Percentiles rank a stretch among this genome's conserved stretches.
These are phyloP conservation scores for Phocoena phocoena DNA, from an alignment of 2,113 vertebrate genomes.

Conservation along the genomic window DNA sequence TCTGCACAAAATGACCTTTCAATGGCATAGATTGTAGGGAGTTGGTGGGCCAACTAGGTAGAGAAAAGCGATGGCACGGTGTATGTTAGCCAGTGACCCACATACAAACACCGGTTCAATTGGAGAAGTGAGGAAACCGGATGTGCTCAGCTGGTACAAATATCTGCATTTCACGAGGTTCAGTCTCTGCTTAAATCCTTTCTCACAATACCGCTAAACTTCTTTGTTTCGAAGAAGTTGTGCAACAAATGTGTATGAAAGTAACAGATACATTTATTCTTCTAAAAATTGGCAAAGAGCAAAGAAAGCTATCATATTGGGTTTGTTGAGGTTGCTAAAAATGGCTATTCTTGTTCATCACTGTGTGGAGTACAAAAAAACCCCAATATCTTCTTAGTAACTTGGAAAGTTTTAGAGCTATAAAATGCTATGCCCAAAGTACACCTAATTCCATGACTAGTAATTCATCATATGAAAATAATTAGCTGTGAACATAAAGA, in stretches of 20 bases:
- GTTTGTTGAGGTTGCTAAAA: constrained; percentile 1
- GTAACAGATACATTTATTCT: constrained; percentile 7
- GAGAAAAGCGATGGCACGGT: background rate
- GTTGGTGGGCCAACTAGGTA: background rate
- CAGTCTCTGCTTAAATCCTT: background rate
- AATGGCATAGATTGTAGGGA: background rate
- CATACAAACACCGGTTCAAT: background rate
- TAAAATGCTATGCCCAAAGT: background rate
- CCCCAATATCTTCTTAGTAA: background rate
- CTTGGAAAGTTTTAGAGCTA: background rate
- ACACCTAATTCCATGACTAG: background rate
- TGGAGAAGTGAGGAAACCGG: background rate
- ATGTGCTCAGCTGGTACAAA: background rate
- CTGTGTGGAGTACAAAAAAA: background rate
- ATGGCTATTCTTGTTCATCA: background rate
- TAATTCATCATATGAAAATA: constrained; percentile 38
- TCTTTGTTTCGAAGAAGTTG: background rate
- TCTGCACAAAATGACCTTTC: background rate
- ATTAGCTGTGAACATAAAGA: constrained; percentile 15
- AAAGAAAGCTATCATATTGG: background rate
- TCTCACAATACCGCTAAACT: background rate
- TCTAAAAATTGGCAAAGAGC: background rate
- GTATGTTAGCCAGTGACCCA: background rate
- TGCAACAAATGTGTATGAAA: background rate
- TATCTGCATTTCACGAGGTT: background rate